Evolutionary conservation across 2,113 vertebrate species (phyloP), one percentile per base, ranked within the genome.

Genomic region (Entelurus aequoreus): DNA sequence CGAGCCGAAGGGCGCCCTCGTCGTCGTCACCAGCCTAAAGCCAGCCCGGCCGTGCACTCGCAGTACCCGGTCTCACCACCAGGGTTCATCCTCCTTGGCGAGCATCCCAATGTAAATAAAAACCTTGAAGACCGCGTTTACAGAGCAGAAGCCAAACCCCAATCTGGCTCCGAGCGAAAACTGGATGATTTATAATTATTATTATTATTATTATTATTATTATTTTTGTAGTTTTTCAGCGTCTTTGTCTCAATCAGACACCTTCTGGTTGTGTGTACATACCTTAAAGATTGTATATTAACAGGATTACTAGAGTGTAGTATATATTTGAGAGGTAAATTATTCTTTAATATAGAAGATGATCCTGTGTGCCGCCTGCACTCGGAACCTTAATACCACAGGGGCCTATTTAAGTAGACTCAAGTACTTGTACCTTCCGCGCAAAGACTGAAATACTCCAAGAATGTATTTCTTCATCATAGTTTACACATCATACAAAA

Each of bases 61-160:
- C 40, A 42, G 40, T 9, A 42, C 38, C 7, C 42, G 42, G 28
- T 28, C 28, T 28, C 28, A 28, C 28, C 28, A 28, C 28, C 28
- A 28, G 28, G 28, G 28, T 28, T 28, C 28, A 1, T 3, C 28
- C 28, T 46, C 42, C 42, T 46, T 5, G 42, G 42, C 42, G 3
- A 46, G 42, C 42, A 11, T 46, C 42, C 12, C 10, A 46, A 46
- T 46, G 42, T 46, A 46, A 46, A 46, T 46, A 28, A 28, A 28
- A 28, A 46, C 42, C 42, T 4, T 11, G 68, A 80, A 68, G 59
- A 75, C 56, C 88, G 55, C 87, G 90, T 92, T 90, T 92, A 91
- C 90, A 84, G 73, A 87, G 84, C 84, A 79, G 86, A 88, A 78
- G 76, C 76, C 90, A 87, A 90, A 84, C 86, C 88, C 80, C 85